phyloP scores from a whole-genome alignment of 2,797 vertebrate species.

The Amblyraja radiata region DNA sequence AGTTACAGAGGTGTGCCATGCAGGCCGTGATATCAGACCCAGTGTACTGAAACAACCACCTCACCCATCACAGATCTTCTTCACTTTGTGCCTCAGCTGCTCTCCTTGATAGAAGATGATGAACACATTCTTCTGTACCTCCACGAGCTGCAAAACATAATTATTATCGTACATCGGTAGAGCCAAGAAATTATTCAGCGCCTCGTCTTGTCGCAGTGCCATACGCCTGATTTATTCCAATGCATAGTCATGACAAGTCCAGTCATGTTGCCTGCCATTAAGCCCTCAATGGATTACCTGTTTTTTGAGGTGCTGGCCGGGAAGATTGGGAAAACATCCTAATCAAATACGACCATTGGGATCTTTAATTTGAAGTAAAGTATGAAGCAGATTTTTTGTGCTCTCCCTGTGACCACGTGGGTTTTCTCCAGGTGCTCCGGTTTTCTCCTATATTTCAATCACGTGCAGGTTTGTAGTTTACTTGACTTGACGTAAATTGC shows the following conservation, averaged over 20 bases:
- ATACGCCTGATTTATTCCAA: neutral
- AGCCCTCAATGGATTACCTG: neutral
- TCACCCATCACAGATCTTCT: conserved; percentile 72
- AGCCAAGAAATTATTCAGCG: neutral
- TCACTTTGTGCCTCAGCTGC: conserved; percentile 65
- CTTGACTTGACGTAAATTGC: too few species aligned
- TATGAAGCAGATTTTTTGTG: too few species aligned
- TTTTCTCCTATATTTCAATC: too few species aligned
- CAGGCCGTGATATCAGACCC: neutral
- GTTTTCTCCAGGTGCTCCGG: too few species aligned
- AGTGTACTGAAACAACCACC: conserved; percentile 36
- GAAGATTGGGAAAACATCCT: neutral
- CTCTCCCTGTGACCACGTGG: too few species aligned
- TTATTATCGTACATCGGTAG: neutral
- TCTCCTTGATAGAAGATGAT: conserved; percentile 74
- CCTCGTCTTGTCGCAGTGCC: neutral
- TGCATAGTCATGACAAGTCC: neutral
- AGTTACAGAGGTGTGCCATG: neutral
- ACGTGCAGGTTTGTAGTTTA: too few species aligned
- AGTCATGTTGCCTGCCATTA: neutral
- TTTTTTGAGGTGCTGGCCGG: neutral
- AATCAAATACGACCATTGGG: neutral
- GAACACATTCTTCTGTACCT: conserved; percentile 68
- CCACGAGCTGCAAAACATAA: conserved; percentile 58
- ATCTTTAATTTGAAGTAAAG: neutral